Conservation (phyloP, 2,888 invertebrate species). For the Leptinotarsa juncta region DNA sequence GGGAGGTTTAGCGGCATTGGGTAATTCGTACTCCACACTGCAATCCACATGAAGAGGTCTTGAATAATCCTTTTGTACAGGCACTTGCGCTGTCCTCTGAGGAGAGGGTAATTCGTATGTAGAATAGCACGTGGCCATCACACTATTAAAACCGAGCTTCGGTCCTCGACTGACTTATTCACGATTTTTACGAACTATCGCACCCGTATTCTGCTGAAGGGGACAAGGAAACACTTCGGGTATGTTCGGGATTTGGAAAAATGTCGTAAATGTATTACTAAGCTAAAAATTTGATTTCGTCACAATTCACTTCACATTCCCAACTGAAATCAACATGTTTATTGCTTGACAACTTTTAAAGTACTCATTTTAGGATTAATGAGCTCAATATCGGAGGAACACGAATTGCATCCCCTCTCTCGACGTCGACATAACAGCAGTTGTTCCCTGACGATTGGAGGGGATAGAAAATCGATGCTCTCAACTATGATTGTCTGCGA, state of each 20-base stretch:
- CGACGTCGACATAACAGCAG: slow-evolving; percentile 27
- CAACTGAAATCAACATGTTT: neutral
- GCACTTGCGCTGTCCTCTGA: slow-evolving; percentile 64
- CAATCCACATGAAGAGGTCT: slow-evolving; percentile 90
- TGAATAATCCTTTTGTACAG: slow-evolving; percentile 82
- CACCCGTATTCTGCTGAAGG: slow-evolving; percentile 14
- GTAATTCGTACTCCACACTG: slow-evolving; percentile 91
- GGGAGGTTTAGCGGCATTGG: slow-evolving; percentile 89
- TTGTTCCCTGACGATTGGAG: slow-evolving; percentile 53
- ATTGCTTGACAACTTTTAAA: neutral
- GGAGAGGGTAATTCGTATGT: slow-evolving; percentile 62
- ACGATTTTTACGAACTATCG: slow-evolving; percentile 26
- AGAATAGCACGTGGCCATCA: slow-evolving; percentile 63
- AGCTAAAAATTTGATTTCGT: neutral
- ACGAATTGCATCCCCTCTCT: slow-evolving; percentile 25
- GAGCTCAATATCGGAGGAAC: neutral
- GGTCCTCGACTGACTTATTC: slow-evolving; percentile 46
- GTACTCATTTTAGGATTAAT: neutral
- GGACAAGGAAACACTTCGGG: neutral
- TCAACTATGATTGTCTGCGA: slow-evolving; percentile 54
- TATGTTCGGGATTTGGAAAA: neutral
- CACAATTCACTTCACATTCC: neutral
- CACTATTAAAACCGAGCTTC: slow-evolving; percentile 57
- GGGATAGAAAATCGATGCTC: slow-evolving; percentile 67
- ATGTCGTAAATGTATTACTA: neutral